phyloP scores from a whole-genome alignment of 2,797 vertebrate genomes.

The Babyrousa celebensis region DNA sequence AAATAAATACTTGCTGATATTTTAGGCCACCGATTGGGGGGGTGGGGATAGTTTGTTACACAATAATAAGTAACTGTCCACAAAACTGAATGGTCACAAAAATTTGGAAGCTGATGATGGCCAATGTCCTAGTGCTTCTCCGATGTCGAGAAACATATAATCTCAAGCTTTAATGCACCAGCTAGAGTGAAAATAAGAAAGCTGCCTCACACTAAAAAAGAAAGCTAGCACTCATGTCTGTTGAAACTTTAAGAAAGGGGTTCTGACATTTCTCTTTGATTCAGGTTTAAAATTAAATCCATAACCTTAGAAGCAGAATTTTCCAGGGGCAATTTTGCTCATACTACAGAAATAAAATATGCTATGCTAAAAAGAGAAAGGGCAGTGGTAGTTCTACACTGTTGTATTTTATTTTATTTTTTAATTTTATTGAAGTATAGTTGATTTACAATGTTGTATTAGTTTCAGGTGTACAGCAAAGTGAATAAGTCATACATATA shows the following conservation, averaged over 20 bases:
- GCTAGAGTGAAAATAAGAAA: slow-evolving; percentile 32
- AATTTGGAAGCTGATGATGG: not conserved
- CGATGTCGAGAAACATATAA: slow-evolving; percentile 8
- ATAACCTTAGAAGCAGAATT: slow-evolving; percentile 38
- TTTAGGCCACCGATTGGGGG: not conserved
- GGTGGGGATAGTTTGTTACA: not conserved
- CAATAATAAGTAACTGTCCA: not conserved
- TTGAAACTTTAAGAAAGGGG: slow-evolving; percentile 50
- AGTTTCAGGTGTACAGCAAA: too few relatives aligned
- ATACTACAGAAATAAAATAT: slow-evolving; percentile 58
- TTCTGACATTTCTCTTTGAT: slow-evolving; percentile 54
- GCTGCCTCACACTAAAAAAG: not conserved
- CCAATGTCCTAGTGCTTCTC: not conserved
- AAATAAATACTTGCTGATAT: slow-evolving; percentile 16
- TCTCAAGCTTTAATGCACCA: slow-evolving; percentile 3
- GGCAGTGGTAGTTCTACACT: not conserved
- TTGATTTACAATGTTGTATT: too few relatives aligned
- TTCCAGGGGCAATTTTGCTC: slow-evolving; percentile 56
- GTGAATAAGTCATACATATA: too few relatives aligned
- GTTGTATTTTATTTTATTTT: too few relatives aligned
- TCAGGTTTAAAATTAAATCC: slow-evolving; percentile 66
- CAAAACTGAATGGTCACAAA: slow-evolving; percentile 19
- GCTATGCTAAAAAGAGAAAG: slow-evolving; percentile 25
- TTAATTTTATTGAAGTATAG: too few relatives aligned
- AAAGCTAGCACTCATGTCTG: not conserved